phyloP scores from a whole-genome alignment of 2,113 vertebrate species.

The Chitala chitala region DNA sequence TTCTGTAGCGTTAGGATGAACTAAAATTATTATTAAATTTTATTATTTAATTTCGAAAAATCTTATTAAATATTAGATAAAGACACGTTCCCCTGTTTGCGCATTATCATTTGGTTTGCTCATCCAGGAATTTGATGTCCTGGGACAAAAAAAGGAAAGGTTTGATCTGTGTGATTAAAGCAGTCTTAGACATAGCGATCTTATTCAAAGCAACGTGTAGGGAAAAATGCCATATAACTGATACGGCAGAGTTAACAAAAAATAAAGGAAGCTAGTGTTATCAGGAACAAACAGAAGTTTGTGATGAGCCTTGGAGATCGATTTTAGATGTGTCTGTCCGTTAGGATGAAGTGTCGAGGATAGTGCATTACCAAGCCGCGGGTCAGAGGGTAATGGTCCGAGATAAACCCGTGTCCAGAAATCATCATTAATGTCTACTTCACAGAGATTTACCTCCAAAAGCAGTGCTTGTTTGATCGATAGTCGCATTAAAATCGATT shows the following conservation, averaged over 20 bases:
- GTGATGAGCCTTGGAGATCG: slow-evolving; percentile 9
- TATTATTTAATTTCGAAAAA: no score
- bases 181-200: no score
- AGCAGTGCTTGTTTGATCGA: slow-evolving; percentile 15
- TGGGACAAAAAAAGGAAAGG: no score
- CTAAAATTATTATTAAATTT: no score
- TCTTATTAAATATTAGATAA: no score
- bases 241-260: slow-evolving; percentile 65
- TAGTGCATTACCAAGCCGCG: slow-evolving; percentile 17
- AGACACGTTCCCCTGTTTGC: no score
- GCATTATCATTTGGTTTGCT: no score
- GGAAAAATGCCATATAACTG: slow-evolving; percentile 49
- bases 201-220: no score
- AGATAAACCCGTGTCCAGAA: slow-evolving; percentile 31
- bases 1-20: no score
- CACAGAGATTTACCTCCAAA: slow-evolving; percentile 30
- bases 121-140: no score
- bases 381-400: slow-evolving; percentile 29
- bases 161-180: no score
- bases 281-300: slow-evolving; percentile 12
- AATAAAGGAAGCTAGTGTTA: background rate
- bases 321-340: slow-evolving; percentile 27
- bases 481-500: slow-evolving; percentile 45
- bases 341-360: slow-evolving; percentile 25
- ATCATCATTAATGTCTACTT: slow-evolving; percentile 29